Conservation (phyloP, 2,797 vertebrate species). For the Echeneis naucrates region DNA sequence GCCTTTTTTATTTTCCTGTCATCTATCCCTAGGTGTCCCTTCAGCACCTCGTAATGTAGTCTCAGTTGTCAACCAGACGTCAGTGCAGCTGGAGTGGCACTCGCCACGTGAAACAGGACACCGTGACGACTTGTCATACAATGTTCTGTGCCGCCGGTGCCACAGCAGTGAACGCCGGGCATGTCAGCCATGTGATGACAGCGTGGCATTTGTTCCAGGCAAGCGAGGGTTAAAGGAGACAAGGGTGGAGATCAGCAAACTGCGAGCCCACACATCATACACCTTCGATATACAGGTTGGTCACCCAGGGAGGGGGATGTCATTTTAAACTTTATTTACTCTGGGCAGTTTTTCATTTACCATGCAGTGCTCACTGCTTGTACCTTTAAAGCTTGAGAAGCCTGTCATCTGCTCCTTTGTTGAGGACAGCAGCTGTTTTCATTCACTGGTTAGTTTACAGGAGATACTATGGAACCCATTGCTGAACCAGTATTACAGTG, state of each 20-base stretch:
- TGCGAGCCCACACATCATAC: conserved; percentile 92
- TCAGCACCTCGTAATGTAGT: conserved; percentile 94
- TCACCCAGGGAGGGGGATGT: background rate
- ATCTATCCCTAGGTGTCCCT: conserved; percentile 85
- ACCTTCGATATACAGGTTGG: conserved; percentile 88
- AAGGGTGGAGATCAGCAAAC: conserved; percentile 91
- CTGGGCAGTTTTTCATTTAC: background rate
- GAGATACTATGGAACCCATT: background rate
- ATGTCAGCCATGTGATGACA: conserved; percentile 93
- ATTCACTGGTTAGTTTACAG: background rate
- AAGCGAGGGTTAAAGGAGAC: conserved; percentile 88
- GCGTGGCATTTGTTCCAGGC: conserved; percentile 90
- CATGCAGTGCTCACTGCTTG: fast-evolving
- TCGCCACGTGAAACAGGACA: conserved; percentile 90
- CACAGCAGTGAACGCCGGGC: conserved; percentile 85
- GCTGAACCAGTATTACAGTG: background rate
- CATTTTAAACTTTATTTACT: background rate
- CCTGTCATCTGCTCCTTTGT: background rate
- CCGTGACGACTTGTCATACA: conserved; percentile 91
- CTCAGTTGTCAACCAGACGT: conserved; percentile 94
- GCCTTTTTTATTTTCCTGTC: background rate
- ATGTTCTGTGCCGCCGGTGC: conserved; percentile 92
- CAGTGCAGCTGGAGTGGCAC: conserved; percentile 93
- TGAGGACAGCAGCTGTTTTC: background rate
- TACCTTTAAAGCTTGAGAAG: background rate